These are phyloP conservation scores for Ciconia nigra DNA, from an alignment of 2,797 vertebrate genomes.

Conservation along the genomic window DNA sequence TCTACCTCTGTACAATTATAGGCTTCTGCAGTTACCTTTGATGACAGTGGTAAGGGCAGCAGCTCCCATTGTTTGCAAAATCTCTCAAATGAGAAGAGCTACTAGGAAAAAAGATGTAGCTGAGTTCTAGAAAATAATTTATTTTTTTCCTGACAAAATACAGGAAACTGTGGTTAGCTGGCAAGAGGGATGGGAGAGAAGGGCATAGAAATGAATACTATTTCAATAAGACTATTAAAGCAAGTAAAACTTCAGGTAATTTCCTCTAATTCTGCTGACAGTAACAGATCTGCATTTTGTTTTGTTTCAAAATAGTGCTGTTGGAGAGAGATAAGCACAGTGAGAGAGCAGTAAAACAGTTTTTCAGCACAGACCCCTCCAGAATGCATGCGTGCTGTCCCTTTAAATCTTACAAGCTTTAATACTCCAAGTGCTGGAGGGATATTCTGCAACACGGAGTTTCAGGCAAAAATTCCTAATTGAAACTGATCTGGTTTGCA, in stretches of 20 bases:
- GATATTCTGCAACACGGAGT: background rate
- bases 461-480: slow-evolving; percentile 23
- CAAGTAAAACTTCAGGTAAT: slow-evolving; percentile 46
- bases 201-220: background rate
- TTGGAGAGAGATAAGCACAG: slow-evolving; percentile 4
- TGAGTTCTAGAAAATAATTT: background rate
- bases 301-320: slow-evolving; percentile 52
- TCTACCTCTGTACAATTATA: background rate
- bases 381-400: background rate
- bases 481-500: slow-evolving; percentile 18
- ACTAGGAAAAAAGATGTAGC: background rate
- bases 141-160: background rate
- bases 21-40: background rate
- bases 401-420: slow-evolving; percentile 8
- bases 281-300: slow-evolving; percentile 26
- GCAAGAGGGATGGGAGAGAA: background rate
- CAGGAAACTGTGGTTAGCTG: slow-evolving; percentile 2
- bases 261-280: slow-evolving; percentile 45
- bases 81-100: background rate
- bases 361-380: background rate
- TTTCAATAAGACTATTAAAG: background rate
- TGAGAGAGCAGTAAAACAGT: background rate
- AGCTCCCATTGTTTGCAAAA: background rate
- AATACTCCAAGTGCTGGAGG: background rate
- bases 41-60: background rate